Conservation (phyloP, 2,797 vertebrate species). For the Chloroceryle amazona region DNA sequence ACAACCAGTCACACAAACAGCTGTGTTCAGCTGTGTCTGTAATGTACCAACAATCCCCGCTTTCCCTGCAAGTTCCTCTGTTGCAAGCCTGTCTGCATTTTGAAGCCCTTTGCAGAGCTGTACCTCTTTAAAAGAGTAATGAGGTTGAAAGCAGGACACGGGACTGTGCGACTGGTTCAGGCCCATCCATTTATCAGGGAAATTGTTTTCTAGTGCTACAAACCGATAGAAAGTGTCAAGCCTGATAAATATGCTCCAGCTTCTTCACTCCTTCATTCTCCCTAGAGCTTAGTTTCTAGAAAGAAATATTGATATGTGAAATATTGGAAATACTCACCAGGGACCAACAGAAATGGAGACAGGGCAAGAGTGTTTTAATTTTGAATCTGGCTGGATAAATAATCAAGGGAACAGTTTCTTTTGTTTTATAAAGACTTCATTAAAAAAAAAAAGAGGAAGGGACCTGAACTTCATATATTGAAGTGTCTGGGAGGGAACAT, state of each 20-base stretch:
- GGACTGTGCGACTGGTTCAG: background rate
- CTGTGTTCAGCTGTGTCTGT: background rate
- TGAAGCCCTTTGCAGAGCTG: background rate
- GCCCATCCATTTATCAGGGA: conserved; percentile 38
- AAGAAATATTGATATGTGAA: conserved; percentile 28
- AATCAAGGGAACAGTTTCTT: background rate
- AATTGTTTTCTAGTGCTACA: conserved; percentile 41
- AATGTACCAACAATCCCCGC: fast-evolving
- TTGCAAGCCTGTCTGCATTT: background rate
- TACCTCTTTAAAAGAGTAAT: conserved; percentile 15
- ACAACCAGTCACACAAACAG: background rate
- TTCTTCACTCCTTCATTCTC: background rate
- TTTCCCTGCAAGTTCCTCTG: background rate
- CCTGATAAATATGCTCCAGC: background rate
- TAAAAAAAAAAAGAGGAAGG: background rate
- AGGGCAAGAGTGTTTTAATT: conserved; percentile 29
- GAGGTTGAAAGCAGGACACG: background rate
- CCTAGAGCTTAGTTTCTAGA: background rate
- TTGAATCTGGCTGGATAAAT: background rate
- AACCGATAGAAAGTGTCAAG: background rate
- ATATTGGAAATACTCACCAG: background rate
- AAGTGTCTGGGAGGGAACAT: conserved; percentile 67
- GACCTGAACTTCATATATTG: background rate
- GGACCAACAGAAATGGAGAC: background rate
- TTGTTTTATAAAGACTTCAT: background rate